phyloP scores from a whole-genome alignment of 2,113 vertebrate genomes.

The Hippoglossus stenolepis region DNA sequence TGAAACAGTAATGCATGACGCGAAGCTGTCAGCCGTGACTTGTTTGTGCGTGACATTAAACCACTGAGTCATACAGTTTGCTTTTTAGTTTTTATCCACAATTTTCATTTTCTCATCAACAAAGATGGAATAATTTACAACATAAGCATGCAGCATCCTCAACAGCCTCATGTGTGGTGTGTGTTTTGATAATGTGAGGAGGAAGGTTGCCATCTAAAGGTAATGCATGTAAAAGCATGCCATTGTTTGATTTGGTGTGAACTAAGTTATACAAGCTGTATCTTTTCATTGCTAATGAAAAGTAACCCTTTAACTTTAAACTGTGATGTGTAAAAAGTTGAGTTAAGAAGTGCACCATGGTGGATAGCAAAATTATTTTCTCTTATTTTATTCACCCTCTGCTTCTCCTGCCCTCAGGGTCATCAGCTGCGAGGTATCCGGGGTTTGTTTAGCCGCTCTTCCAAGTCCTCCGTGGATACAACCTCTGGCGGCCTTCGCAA shows the following conservation, averaged over 20 bases:
- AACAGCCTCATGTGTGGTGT: slow-evolving; percentile 12
- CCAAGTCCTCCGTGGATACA: slow-evolving; percentile 86
- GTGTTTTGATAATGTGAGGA: slow-evolving; percentile 29
- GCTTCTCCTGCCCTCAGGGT: slow-evolving; percentile 77
- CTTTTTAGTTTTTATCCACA: slow-evolving; percentile 13
- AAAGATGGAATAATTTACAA: slow-evolving; percentile 10
- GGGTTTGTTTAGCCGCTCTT: slow-evolving; percentile 91
- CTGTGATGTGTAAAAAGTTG: neutral
- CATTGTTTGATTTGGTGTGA: slow-evolving; percentile 22
- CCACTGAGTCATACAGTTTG: slow-evolving; percentile 11
- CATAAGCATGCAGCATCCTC: slow-evolving; percentile 14
- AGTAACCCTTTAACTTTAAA: slow-evolving; percentile 17
- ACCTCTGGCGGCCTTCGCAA: slow-evolving; percentile 83
- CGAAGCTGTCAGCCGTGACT: slow-evolving; percentile 41
- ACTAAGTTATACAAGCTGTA: neutral
- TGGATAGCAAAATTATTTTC: neutral
- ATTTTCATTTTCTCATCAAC: slow-evolving; percentile 1
- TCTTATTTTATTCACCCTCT: neutral
- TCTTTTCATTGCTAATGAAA: slow-evolving; percentile 1
- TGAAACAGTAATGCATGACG: slow-evolving; percentile 74
- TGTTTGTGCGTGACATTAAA: slow-evolving; percentile 48
- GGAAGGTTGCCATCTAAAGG: slow-evolving; percentile 72
- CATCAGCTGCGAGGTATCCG: slow-evolving; percentile 93
- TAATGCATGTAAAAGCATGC: slow-evolving; percentile 38
- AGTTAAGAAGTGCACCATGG: slow-evolving; percentile 8